These are phyloP conservation scores for Protodeltote pygarga DNA, from an alignment of 2,888 invertebrate genomes.

Conservation along the genomic window DNA sequence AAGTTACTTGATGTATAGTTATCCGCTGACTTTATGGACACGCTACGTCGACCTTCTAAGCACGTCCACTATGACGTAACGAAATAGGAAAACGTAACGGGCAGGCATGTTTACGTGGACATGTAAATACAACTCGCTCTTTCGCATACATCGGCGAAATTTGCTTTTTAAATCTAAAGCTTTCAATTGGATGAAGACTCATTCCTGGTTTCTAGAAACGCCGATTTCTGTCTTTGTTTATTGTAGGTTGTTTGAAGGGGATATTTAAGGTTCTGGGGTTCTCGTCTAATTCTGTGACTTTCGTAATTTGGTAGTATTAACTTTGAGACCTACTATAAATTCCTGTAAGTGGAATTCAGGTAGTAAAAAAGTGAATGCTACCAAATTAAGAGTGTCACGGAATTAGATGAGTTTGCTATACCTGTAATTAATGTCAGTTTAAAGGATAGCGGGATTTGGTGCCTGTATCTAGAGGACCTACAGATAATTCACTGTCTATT, in stretches of 20 bases:
- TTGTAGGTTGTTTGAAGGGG: background rate
- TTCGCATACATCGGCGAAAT: constrained; percentile 26
- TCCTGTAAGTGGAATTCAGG: no score
- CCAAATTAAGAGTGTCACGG: no score
- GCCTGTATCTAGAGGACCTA: no score
- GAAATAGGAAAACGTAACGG: constrained; percentile 34
- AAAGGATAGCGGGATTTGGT: no score
- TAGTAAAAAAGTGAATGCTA: no score
- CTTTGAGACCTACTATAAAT: no score
- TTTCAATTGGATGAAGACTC: constrained; percentile 21
- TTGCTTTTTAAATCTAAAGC: constrained; percentile 39
- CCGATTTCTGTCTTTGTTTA: background rate
- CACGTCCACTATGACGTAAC: constrained; percentile 31
- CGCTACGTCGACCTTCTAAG: constrained; percentile 25
- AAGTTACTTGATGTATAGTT: background rate
- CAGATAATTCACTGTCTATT: no score
- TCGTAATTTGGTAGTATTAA: no score
- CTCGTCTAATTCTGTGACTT: no score
- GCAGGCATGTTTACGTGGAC: constrained; percentile 33
- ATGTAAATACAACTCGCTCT: constrained; percentile 40
- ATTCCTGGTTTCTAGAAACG: constrained; percentile 18
- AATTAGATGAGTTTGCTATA: no score
- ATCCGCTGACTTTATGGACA: constrained; percentile 25
- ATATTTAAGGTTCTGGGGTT: background rate
- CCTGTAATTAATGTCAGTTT: no score